phyloP scores from a whole-genome alignment of 2,113 vertebrate species.

The Macrotis lagotis region DNA sequence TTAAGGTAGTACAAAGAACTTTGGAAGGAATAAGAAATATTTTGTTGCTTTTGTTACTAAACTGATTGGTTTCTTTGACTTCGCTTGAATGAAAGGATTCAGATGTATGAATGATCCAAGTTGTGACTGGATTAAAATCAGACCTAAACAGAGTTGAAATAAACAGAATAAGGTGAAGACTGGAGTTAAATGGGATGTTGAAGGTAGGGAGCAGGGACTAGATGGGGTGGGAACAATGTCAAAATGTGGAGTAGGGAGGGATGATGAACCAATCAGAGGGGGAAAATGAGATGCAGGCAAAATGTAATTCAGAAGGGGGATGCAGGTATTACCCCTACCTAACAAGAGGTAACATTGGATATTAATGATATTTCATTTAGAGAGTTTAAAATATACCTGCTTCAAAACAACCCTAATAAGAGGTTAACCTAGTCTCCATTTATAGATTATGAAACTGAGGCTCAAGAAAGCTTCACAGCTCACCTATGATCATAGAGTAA shows the following conservation, averaged over 20 bases:
- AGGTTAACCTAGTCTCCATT: neutral
- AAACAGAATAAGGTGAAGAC: conserved; percentile 77
- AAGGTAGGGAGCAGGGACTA: conserved; percentile 78
- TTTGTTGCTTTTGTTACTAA: neutral
- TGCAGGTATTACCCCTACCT: conserved; percentile 66
- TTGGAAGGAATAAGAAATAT: neutral
- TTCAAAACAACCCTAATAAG: neutral
- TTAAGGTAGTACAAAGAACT: neutral
- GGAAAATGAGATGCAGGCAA: conserved; percentile 84
- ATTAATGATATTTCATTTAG: neutral
- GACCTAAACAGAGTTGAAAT: conserved; percentile 86
- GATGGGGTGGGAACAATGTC: conserved; percentile 79
- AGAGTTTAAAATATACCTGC: neutral
- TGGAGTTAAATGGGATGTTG: conserved; percentile 86
- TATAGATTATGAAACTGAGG: neutral
- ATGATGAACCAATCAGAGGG: conserved; percentile 82
- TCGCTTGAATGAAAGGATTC: conserved; percentile 83
- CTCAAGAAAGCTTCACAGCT: neutral
- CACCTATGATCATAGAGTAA: neutral
- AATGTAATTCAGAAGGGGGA: conserved; percentile 87
- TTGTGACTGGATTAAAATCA: conserved; percentile 79
- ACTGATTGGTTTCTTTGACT: conserved; percentile 13
- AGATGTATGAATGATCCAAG: conserved; percentile 83
- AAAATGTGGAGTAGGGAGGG: conserved; percentile 84
- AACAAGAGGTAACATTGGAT: neutral